Percentiles rank a stretch among this genome's conserved stretches.
Evolutionary conservation across 2,113 vertebrate genomes (phyloP).

Genomic region (Egretta garzetta): DNA sequence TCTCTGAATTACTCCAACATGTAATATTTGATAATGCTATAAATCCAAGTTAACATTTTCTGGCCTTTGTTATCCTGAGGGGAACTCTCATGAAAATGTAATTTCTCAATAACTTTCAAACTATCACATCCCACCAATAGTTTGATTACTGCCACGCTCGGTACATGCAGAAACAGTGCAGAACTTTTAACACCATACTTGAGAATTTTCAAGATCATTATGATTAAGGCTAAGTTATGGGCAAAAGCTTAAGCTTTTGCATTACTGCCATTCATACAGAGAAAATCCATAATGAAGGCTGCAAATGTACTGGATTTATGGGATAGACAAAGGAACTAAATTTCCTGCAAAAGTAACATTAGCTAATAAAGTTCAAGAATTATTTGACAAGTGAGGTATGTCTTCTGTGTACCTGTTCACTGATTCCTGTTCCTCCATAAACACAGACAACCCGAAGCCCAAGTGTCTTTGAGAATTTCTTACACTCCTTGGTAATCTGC

Average conservation of each 20-base stretch:
- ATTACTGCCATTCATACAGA: not conserved
- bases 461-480: slow-evolving; percentile 97
- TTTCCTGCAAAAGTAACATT: not conserved
- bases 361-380: not conserved
- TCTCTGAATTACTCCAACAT: not conserved
- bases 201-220: not conserved
- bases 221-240: not conserved
- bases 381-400: not conserved
- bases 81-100: not conserved
- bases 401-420: slow-evolving; percentile 87
- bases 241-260: not conserved
- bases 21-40: not conserved
- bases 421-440: slow-evolving; percentile 98
- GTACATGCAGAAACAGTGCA: not conserved
- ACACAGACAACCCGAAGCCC: slow-evolving; percentile 96
- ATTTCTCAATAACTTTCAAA: not conserved
- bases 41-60: not conserved
- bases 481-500: slow-evolving; percentile 98
- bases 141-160: not conserved
- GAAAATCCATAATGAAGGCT: not conserved
- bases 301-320: not conserved
- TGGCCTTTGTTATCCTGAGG: not conserved
- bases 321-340: not conserved
- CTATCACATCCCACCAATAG: not conserved
- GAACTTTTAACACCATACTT: not conserved